These are phyloP conservation scores for Stenodera caucasica DNA, from an alignment of 2,888 invertebrate species.

Conservation along the genomic window DNA sequence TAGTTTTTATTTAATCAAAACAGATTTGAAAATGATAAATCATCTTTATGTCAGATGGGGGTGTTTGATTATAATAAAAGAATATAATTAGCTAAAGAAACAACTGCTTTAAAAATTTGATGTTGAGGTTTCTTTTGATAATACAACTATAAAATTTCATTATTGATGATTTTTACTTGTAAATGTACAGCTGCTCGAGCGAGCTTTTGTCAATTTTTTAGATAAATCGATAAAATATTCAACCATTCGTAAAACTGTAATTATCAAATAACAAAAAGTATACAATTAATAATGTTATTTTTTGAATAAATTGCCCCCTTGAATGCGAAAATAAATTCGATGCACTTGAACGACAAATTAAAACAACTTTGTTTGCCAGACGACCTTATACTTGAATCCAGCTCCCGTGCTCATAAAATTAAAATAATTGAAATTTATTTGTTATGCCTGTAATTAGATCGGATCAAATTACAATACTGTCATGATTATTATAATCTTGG, in stretches of 20 bases:
- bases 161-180: conserved; percentile 25
- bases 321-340: conserved; percentile 1
- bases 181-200: conserved; percentile 23
- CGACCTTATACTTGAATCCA: conserved; percentile 4
- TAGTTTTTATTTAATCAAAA: neutral
- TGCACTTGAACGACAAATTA: conserved; percentile 9
- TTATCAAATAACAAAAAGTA: neutral
- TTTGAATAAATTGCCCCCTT: neutral
- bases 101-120: conserved; percentile 23
- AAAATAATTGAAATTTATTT: neutral
- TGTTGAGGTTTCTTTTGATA: conserved; percentile 21
- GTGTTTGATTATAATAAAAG: conserved; percentile 22
- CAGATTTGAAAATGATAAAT: conserved; percentile 16
- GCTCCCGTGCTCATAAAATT: neutral
- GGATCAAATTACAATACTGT: neutral
- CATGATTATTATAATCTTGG: neutral
- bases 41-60: conserved; percentile 20
- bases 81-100: conserved; percentile 26
- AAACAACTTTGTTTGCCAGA: conserved; percentile 4
- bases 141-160: conserved; percentile 25
- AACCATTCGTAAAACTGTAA: neutral
- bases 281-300: neutral
- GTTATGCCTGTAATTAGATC: neutral
- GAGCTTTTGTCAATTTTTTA: conserved; percentile 20
- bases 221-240: conserved; percentile 10